Evolutionary conservation across 1,140 invertebrate genomes (phyloP), one percentile per base, ranked within the genome.

Genomic region (Pogonomyrmex barbatus): DNA sequence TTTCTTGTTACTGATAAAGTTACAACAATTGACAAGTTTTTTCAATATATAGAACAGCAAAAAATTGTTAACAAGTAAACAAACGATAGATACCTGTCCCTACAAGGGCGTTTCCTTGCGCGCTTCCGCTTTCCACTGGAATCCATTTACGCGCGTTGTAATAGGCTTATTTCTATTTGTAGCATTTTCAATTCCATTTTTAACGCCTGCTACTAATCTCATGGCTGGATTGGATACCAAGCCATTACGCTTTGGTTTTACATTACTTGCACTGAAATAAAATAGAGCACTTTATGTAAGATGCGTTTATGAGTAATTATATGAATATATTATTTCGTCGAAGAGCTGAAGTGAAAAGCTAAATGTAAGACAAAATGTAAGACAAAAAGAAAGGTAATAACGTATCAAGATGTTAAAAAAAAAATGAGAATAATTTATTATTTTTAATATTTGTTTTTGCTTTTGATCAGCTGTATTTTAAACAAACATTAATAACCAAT

Each of bases 171-270:
- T 95, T 87, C 94, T 93, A 92, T 95, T 95, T 77, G 94, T 95
- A 63, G 94, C 94, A 92, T 95, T 95, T 91, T 97, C 96, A 89
- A 97, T 95, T 88, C 97, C 97, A 93, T 96, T 97, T 91, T 96
- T 96, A 88, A 98, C 97, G 54, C 96, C 96, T 39, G 95, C 96
- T 52, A 96, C 96, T 75, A 98, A 95, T 91, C 97, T 96, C 95
- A 98, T 97, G 77, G 98, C 98, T 54, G 98, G 98, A 94, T 99
- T 99, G 4, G 98, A 98, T 9, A 98, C 98, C 86, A 98, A 98
- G 4, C 98, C 98, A 93, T 98, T 99, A 86, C 98, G 96, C 94
- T 97, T 97, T 92, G 96, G 96, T 94, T 97, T 97, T 87, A 96
- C 93, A 93, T 95, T 95, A 77, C 94, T 95, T 76, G 90, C 92